Evolutionary conservation across 1,140 invertebrate species (phyloP), one percentile per base, ranked within the genome.

Genomic region (Scaptomyza montana): DNA sequence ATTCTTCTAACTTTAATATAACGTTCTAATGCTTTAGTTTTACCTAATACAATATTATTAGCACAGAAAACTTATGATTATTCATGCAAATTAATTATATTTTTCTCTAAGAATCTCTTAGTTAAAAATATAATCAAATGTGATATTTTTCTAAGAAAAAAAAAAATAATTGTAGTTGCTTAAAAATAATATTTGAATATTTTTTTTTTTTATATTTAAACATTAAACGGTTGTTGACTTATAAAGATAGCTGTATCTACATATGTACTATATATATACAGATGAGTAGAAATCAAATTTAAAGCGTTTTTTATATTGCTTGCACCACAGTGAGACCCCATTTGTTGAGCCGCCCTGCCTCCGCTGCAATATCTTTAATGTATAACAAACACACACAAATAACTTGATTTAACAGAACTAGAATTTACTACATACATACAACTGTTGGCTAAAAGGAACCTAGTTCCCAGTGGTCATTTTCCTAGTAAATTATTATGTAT

Each of bases 401-500:
- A 33, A 21, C 8, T 43, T 43, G 39, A 43, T 43, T 43, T n/a
- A 43, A 43, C 33, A 36, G 1, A 30, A 25, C 4, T 41, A 47
- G 53, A 56, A 67, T 5, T 45, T 3, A n/a, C 10, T 10, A 46
- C 16, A 59, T 51, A 59, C 9, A 36, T 16, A 39, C n/a, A 21
- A 41, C 46, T 43, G 55, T 59, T 57, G 28, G 21, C 47, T 49
- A 5, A 16, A 49, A 49, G 47, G 47, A 49, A 49, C 47, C 47
- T 25, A 25, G 47, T 19, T 49, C 47, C 19, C 57, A 21, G 13
- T 39, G 30, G 53, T 19, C 3, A 36, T 25, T 21, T 28, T 7
- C 0, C 5, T 51, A 13, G 21, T 41, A 21, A 50, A 30, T 13
- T 16, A 71, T 80, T 71, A 82, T 50, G 79, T 72, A 81, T 78